Conservation (phyloP, 2,888 invertebrate species). For the Thysanoteuthis rhombus region DNA sequence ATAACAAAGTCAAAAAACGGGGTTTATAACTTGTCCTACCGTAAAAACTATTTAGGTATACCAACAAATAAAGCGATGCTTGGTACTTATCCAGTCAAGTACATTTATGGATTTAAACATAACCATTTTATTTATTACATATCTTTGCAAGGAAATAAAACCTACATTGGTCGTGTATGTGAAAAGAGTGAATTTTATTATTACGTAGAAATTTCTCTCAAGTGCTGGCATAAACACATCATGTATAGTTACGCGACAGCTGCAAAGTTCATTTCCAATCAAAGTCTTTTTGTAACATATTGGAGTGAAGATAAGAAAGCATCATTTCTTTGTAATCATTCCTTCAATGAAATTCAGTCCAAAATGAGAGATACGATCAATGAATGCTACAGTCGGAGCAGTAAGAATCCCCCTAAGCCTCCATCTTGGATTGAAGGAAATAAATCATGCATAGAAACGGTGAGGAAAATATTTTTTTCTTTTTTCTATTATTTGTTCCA, state of each 20-base stretch:
- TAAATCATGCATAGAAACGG: background rate
- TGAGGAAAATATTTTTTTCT: background rate
- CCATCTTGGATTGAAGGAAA: background rate
- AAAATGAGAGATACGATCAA: background rate
- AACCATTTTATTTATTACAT: background rate
- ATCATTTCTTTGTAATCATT: background rate
- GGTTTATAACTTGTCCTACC: background rate
- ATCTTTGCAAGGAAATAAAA: background rate
- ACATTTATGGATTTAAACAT: background rate
- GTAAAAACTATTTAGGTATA: background rate
- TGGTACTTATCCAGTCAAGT: background rate
- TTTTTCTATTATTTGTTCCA: too few species aligned
- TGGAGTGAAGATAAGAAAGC: background rate
- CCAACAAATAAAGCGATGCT: background rate
- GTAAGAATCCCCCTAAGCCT: background rate
- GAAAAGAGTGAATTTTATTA: background rate
- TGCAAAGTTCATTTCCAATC: background rate
- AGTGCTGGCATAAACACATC: background rate
- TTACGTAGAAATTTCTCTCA: background rate
- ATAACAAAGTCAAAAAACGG: background rate
- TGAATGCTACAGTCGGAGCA: background rate
- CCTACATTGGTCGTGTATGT: background rate
- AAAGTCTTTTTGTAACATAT: background rate
- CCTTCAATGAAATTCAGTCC: background rate
- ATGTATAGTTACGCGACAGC: background rate